phyloP scores from a whole-genome alignment of 30 jellyfish, hydroid and myxozoan genomes.

The Turritopsis dohrnii region DNA sequence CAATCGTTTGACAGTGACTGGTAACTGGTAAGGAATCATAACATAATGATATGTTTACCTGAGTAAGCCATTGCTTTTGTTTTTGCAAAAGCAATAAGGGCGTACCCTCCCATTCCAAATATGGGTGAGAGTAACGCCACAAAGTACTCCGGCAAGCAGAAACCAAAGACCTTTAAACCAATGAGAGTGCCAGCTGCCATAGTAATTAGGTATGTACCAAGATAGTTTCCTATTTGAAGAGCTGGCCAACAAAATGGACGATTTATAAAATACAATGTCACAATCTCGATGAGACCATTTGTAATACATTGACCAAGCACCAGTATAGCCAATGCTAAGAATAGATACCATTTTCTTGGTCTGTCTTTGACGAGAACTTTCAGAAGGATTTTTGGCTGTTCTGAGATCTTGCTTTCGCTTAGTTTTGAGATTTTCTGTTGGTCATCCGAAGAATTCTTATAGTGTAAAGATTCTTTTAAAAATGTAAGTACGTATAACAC shows the following conservation, averaged over 20 bases:
- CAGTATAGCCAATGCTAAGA: not conserved
- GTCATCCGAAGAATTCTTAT: not conserved
- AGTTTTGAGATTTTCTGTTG: not conserved
- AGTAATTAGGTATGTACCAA: conserved; percentile 46
- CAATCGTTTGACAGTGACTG: not conserved
- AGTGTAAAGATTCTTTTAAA: conserved; percentile 47
- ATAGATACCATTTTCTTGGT: not conserved
- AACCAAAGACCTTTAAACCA: conserved; percentile 40
- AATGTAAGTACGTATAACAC: conserved; percentile 35
- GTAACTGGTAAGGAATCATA: not conserved
- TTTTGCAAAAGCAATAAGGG: not conserved
- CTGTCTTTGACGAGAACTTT: not conserved
- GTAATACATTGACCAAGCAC: not conserved
- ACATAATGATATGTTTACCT: not conserved
- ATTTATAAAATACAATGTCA: conserved; percentile 43
- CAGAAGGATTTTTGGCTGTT: not conserved
- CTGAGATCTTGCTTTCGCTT: not conserved
- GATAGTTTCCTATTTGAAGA: conserved; percentile 49
- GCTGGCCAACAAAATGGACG: conserved; percentile 71
- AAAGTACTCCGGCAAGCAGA: conserved; percentile 26
- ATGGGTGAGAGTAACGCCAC: conserved; percentile 59
- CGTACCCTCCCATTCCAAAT: conserved; percentile 37
- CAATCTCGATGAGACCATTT: conserved; percentile 27
- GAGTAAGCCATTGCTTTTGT: not conserved
- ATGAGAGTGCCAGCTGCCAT: conserved; percentile 56